Evolutionary conservation across 2,888 invertebrate species (phyloP), one percentile per base, ranked within the genome.

Genomic region (Tethea ocularis): DNA sequence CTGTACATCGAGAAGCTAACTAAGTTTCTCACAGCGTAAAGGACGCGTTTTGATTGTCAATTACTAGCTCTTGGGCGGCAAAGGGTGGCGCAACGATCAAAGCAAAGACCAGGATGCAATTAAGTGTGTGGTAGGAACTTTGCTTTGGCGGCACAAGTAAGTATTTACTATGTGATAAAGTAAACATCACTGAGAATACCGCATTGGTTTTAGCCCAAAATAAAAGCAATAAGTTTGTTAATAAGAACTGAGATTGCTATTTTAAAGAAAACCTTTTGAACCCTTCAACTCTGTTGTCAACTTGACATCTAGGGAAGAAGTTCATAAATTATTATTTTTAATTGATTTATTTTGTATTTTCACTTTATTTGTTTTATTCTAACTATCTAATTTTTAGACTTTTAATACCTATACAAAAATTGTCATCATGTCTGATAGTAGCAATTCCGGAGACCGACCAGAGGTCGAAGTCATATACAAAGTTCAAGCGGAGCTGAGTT

Each of bases 31-130:
- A 64, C 74, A 69, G 78, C 80, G 84, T 80, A 89, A 89, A 91
- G 91, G 88, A 84, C 80, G 71, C 85, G 84, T 84, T 89, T 86
- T 91, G 92, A 93, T 93, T 86, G 92, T 87, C 92, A 92, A 93
- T 93, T 93, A 93, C 80, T 67, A 80, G 67, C 77, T 86, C 82
- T 80, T 83, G 87, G 87, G 82, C 86, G 84, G 74, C 82, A 86
- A 87, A 87, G 89, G 85, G 82, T 71, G 77, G 68, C 69, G 67
- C 65, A 60, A 66, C 74, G 80, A 71, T 85, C 86, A 87, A 88
- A 90, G 89, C 74, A 73, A 73, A 71, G 73, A 66, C 78, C 78
- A 85, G 89, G 89, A 91, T 87, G 87, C 83, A 90, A 91, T 91
- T 92, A 91, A 71, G 66, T 66, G 77, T 76, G 80, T 79, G 75